These are phyloP conservation scores for Nothocercus nigrocapillus DNA, from an alignment of 2,113 vertebrate genomes.

Conservation along the genomic window DNA sequence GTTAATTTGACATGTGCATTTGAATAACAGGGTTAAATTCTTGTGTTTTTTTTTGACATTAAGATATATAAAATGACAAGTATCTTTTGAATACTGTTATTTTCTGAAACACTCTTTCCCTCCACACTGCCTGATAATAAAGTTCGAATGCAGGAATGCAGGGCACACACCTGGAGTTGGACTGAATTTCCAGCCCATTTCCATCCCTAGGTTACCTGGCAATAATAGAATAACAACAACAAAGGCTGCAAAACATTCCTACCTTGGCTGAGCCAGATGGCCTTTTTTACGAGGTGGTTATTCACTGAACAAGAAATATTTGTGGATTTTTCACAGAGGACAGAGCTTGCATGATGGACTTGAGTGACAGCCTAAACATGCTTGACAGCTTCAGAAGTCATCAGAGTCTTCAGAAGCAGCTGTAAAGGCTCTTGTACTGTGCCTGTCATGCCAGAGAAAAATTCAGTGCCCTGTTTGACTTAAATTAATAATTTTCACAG, in stretches of 20 bases:
- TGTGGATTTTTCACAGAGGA: conserved; percentile 30
- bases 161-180: neutral
- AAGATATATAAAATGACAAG: conserved; percentile 37
- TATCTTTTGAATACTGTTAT: neutral
- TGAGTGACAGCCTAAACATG: neutral
- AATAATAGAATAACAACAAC: conserved; percentile 22
- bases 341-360: neutral
- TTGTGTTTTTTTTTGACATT: conserved; percentile 24
- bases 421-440: neutral
- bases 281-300: neutral
- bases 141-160: neutral
- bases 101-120: conserved; percentile 41
- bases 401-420: neutral
- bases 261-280: neutral
- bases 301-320: conserved; percentile 42
- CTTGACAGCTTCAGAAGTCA: neutral
- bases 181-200: conserved; percentile 38
- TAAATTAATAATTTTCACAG: neutral
- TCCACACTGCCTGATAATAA: neutral
- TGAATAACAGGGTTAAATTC: conserved; percentile 43
- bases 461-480: neutral
- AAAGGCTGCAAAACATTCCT: conserved; percentile 2
- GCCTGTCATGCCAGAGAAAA: neutral
- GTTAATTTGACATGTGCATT: conserved; percentile 34
- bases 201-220: neutral